These are phyloP conservation scores for Oeneis ivallda DNA, from an alignment of 2,888 invertebrate genomes.

Conservation along the genomic window DNA sequence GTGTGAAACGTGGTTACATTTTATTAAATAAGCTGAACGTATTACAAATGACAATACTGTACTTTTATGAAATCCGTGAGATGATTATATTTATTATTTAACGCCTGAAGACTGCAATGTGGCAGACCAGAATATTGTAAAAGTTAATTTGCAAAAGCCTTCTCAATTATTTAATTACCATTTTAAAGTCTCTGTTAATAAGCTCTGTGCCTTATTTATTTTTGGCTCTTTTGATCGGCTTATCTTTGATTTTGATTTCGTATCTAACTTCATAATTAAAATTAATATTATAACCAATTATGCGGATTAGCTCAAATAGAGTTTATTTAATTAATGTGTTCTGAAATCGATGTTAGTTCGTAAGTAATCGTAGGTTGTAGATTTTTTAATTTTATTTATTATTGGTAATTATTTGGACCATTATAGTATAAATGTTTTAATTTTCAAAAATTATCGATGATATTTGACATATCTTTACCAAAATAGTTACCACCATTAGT, in stretches of 20 bases:
- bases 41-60: neutral
- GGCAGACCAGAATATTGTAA: neutral
- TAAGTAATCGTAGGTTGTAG: slow-evolving; percentile 9
- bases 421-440: slow-evolving; percentile 14
- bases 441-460: slow-evolving; percentile 26
- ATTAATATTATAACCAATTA: neutral
- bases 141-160: neutral
- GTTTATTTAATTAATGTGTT: neutral
- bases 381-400: slow-evolving; percentile 28
- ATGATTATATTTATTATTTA: neutral
- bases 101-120: neutral
- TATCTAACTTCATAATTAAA: neutral
- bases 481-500: slow-evolving; percentile 31
- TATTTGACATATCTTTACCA: slow-evolving; percentile 39
- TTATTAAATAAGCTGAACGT: neutral
- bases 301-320: neutral
- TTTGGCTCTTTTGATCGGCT: neutral
- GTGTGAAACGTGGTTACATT: neutral
- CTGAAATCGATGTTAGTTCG: neutral
- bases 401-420: neutral
- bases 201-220: neutral
- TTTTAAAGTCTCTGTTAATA: neutral
- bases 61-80: neutral
- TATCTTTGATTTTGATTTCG: neutral
- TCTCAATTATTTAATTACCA: neutral